Conservation (phyloP, 2,113 vertebrate genomes). For the Microcebus murinus region DNA sequence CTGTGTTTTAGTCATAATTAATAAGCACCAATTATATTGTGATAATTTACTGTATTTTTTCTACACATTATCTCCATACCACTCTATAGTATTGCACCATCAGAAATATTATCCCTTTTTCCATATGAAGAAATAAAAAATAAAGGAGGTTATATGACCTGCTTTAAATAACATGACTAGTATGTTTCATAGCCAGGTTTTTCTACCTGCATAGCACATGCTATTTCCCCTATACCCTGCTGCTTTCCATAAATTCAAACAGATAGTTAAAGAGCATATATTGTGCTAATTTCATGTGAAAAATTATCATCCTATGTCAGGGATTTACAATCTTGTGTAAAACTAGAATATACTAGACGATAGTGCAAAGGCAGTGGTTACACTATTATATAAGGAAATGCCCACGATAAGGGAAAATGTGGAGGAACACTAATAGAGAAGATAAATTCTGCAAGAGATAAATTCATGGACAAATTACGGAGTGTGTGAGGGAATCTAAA, state of each 20-base stretch:
- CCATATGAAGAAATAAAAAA: not conserved
- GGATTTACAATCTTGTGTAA: not conserved
- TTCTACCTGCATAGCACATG: not conserved
- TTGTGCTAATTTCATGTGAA: not conserved
- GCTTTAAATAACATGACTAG: not conserved
- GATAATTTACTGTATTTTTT: not conserved
- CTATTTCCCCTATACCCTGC: not conserved
- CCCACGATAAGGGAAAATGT: not conserved
- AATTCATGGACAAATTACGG: not conserved
- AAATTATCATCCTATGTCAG: not conserved
- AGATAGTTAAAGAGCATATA: not conserved
- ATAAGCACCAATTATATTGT: not conserved
- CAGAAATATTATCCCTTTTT: not conserved
- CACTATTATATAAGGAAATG: not conserved
- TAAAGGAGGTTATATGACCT: too few species aligned
- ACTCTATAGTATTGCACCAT: not conserved
- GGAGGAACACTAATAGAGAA: not conserved
- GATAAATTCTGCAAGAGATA: not conserved
- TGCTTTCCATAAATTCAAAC: not conserved
- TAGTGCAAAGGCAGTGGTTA: not conserved
- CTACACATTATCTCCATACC: not conserved
- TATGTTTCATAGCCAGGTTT: not conserved
- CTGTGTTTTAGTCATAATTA: not conserved
- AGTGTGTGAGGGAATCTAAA: not conserved
- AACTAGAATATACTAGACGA: not conserved